These are phyloP conservation scores for Perccottus glenii DNA, from an alignment of 2,113 vertebrate species.

Conservation along the genomic window DNA sequence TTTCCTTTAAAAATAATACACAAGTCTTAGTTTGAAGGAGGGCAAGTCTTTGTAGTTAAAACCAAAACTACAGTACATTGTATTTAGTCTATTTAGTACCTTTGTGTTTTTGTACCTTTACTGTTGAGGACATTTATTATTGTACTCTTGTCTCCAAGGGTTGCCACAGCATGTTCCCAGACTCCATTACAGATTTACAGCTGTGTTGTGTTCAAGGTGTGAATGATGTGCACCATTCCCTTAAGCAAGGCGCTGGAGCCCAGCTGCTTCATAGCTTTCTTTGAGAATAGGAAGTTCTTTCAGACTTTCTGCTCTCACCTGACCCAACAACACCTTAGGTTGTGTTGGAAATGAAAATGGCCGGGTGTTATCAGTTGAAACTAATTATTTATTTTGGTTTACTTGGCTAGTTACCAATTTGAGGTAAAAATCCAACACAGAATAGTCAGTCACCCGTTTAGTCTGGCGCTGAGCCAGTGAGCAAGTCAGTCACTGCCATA, in stretches of 20 bases:
- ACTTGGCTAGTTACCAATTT: conserved; percentile 37
- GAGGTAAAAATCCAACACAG: conserved; percentile 23
- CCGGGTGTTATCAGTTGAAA: too few relatives aligned
- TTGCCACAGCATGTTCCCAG: neutral
- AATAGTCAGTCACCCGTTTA: conserved; percentile 31
- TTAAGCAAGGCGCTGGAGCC: conserved; percentile 20
- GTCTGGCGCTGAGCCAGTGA: conserved; percentile 35
- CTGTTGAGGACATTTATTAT: neutral
- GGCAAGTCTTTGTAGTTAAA: too few relatives aligned
- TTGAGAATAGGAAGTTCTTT: neutral
- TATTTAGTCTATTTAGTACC: neutral
- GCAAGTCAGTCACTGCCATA: conserved; percentile 24
- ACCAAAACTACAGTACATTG: neutral
- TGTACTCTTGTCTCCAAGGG: neutral
- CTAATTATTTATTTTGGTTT: conserved; percentile 9
- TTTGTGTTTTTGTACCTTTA: neutral
- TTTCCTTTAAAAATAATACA: too few relatives aligned
- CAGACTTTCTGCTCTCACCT: neutral
- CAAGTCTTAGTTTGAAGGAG: too few relatives aligned
- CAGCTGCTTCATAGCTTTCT: conserved; percentile 20
- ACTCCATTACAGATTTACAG: conserved; percentile 3
- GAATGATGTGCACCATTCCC: conserved; percentile 14
- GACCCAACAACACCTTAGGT: conserved; percentile 8
- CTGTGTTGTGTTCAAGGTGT: neutral
- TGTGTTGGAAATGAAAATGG: conserved; percentile 11